Evolutionary conservation across 2,113 vertebrate genomes (phyloP).

Genomic region (Acanthisitta chloris): DNA sequence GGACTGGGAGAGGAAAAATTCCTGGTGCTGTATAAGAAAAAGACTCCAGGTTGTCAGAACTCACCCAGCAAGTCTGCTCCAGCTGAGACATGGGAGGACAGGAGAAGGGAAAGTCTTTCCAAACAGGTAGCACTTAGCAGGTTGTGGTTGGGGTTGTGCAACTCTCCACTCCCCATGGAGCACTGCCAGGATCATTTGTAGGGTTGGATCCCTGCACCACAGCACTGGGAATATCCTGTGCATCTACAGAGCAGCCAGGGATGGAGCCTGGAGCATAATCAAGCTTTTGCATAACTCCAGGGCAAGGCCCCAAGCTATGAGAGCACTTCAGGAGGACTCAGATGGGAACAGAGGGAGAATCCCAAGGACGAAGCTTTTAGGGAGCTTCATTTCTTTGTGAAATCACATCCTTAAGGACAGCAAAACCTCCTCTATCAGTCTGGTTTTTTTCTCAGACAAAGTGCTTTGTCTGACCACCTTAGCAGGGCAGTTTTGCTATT

Average conservation of each 20-base stretch:
- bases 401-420: background rate
- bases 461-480: background rate
- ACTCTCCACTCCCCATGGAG: background rate
- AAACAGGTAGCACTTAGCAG: background rate
- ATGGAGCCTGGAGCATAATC: background rate
- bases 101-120: background rate
- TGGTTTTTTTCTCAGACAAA: background rate
- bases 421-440: background rate
- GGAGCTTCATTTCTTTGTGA: background rate
- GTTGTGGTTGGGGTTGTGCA: background rate
- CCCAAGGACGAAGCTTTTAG: background rate
- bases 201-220: background rate
- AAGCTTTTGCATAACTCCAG: background rate
- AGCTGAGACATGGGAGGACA: fast-evolving
- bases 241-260: background rate
- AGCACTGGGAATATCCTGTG: background rate
- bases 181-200: background rate
- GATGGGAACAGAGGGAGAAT: background rate
- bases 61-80: background rate
- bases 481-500: background rate
- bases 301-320: background rate
- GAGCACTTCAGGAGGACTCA: background rate
- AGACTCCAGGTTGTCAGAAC: background rate
- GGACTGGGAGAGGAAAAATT: background rate
- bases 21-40: background rate